Base-by-base conservation (phyloP, 2,797 vertebrate species). In the Schizothorax lantsangensis region DNA sequence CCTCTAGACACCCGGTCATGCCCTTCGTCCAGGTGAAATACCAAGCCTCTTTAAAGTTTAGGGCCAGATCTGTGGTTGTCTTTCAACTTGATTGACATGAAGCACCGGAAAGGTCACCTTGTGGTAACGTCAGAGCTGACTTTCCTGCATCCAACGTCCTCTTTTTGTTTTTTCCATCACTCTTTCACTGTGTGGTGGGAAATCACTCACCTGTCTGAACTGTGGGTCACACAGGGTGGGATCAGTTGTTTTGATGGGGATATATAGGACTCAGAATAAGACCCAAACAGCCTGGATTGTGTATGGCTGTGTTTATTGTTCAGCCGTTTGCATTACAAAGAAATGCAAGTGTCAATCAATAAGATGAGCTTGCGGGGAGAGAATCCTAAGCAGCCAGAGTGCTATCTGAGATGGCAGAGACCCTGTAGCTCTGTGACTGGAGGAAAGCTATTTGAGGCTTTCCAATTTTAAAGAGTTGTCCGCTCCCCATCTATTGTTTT, bases 261-360 rank as follows among this genome's bases (percentile, higher is more conserved):
- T 84, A 68, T 88, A 79, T 36, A 68, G 3, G 57, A 43, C 52
- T 3, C 4, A 77, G 14, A 82, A 77, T 75, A 84, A 40, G 57
- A 23, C 54, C 64, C 36, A 11, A 57, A 47, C 54, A 85, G 26
- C 21, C 19, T 49, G 40, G 52, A 69, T 57, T 30, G 2, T 43
- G 47, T 80, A 47, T 84, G 59, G 68, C 80, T 84, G 40, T 36
- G 45, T 88, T 45, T 36, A 82, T 84, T 36, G 45, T 75, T 59
- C 69, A 74, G 30, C 83, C 47, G 43, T 43, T 71, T 83, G 69
- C 84, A 85, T 91, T 86, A 82, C 78, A 87, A 87, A 90, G 86
- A 85, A 81, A 77, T 77, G 62, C 40, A 88, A 73, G 80, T 88
- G 89, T 89, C 82, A 88, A 66, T 91, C 88, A 84, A 89, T 90